Conservation (phyloP, 2,888 invertebrate genomes). For the Apocheima hispidaria region DNA sequence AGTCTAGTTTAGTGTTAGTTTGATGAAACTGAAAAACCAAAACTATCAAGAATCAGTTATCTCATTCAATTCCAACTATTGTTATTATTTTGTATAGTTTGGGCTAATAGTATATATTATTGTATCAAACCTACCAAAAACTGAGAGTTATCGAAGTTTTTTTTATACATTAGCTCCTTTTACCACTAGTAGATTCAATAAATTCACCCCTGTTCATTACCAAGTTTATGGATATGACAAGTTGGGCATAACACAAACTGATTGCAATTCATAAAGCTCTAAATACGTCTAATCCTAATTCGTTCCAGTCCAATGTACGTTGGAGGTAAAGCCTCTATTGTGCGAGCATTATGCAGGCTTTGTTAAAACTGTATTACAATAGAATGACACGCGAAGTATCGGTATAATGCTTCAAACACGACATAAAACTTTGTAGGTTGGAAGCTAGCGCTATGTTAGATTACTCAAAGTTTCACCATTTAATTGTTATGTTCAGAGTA, state of each 20-base stretch:
- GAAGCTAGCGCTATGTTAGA: neutral
- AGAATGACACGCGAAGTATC: slow-evolving; percentile 78
- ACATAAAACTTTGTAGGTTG: slow-evolving; percentile 45
- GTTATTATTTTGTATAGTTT: too few species aligned
- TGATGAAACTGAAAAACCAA: too few species aligned
- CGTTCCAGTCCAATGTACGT: slow-evolving; percentile 68
- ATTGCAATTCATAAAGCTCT: slow-evolving; percentile 33
- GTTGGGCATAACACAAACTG: slow-evolving; percentile 23
- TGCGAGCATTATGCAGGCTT: slow-evolving; percentile 74
- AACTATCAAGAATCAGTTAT: too few species aligned
- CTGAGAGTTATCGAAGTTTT: too few species aligned
- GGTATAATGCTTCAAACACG: slow-evolving; percentile 70
- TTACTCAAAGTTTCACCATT: neutral
- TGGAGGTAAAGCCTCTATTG: slow-evolving; percentile 70
- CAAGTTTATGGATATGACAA: neutral
- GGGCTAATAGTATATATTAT: too few species aligned
- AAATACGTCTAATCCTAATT: slow-evolving; percentile 59
- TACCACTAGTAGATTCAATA: slow-evolving; percentile 11
- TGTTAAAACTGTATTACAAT: slow-evolving; percentile 79
- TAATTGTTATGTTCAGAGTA: too few species aligned
- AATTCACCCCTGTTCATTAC: slow-evolving; percentile 3
- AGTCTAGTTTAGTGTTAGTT: too few species aligned
- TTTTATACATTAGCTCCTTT: too few species aligned
- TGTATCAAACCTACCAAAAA: too few species aligned
- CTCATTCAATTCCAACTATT: too few species aligned